Evolutionary conservation across 2,797 vertebrate genomes (phyloP).

Genomic region (Sebastiscus albofasciatus): DNA sequence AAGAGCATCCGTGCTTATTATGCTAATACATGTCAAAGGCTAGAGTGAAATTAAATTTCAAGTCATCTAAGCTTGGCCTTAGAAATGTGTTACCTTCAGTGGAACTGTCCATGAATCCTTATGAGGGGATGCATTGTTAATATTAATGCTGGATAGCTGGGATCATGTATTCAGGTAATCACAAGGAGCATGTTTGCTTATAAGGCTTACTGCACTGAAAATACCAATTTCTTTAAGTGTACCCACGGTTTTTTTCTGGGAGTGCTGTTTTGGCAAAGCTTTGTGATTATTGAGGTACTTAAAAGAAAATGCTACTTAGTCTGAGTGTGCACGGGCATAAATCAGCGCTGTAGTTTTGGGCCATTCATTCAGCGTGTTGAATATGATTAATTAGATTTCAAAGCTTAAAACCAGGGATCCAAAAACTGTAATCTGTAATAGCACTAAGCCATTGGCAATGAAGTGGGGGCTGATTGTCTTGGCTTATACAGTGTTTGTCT

Average conservation of each 20-base stretch:
- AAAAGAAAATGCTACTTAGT: constrained; percentile 6
- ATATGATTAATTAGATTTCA: constrained; percentile 52
- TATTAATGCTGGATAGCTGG: constrained; percentile 5
- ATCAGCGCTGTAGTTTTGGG: constrained; percentile 23
- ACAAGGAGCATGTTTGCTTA: background rate
- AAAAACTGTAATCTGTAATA: constrained; percentile 44
- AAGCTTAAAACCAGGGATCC: constrained; percentile 44
- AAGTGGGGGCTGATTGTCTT: constrained; percentile 35
- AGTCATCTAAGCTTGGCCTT: constrained; percentile 14
- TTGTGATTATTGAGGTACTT: constrained; percentile 6
- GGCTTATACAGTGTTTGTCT: constrained; percentile 22
- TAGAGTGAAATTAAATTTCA: constrained; percentile 37
- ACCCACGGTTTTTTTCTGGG: background rate
- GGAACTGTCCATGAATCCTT: constrained; percentile 17
- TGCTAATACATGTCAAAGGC: constrained; percentile 27
- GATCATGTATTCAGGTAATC: constrained; percentile 7
- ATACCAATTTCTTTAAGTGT: background rate
- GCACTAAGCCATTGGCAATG: constrained; percentile 39
- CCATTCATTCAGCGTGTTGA: constrained; percentile 7
- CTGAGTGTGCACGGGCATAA: background rate
- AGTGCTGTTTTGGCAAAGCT: background rate
- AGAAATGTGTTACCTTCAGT: constrained; percentile 10
- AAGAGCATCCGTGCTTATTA: constrained; percentile 9
- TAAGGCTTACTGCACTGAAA: background rate
- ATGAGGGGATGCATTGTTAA: constrained; percentile 3